Base-by-base conservation (phyloP, 2,888 invertebrate species). In the Diarsia dahlii region DNA sequence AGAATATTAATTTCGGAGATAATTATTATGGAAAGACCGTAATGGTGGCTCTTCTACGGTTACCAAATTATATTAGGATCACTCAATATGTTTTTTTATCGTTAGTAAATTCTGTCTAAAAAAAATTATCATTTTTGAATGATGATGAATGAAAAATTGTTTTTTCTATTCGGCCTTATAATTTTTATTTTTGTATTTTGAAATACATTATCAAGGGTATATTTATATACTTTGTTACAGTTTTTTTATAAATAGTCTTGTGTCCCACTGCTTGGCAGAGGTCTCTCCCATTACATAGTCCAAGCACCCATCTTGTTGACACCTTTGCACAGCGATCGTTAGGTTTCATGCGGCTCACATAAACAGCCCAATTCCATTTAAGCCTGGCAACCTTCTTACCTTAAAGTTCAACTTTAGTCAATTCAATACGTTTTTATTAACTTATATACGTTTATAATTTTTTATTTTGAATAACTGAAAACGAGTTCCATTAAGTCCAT, bases 41-140 rank as follows among this genome's bases (percentile, higher is more conserved):
- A 10, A 50, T 5, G 15, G 3, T 8, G 54, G 15, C 6, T 39
- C 39, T 23, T 52, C 63, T 63, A n/a, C 2, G 13, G n/a, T 18
- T 12, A 75, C 6, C 8, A n/a, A 76, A 65, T 76, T 75, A 20
- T 46, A 28, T 74, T n/a, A 63, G 18, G 46, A 62, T 63, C n/a
- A 46, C 12, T 69, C 1, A 48, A 58, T 39, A 15, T 6, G 6
- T 54, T 23, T 54, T 54, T 39, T 28, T 10, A 28, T 54, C 10
- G 20, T 15, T 45, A 45, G 6, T 45, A 45, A 18, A 39, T 71
- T 50, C 12, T 39, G 0, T 56, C 15, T 48, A n/a, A n/a, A n/a
- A n/a, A n/a, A n/a, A n/a, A n/a, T n/a, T n/a, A n/a, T n/a, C n/a
- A n/a, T n/a, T n/a, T n/a, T n/a, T n/a, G n/a, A n/a, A n/a, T n/a